Conservation (phyloP, 2,113 vertebrate species). For the Porphyrio hochstetteri region DNA sequence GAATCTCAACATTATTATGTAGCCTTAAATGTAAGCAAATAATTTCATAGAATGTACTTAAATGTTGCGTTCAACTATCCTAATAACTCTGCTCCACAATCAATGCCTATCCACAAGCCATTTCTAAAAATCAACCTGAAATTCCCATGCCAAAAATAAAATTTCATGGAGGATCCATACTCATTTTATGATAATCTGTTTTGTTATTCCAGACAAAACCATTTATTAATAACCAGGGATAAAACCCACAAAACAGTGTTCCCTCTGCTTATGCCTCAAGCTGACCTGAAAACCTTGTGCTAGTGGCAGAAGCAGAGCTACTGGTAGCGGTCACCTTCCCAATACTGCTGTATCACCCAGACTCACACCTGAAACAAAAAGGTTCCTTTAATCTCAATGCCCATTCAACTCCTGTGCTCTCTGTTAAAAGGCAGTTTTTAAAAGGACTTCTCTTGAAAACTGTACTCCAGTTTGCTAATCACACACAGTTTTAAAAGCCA, state of each 20-base stretch:
- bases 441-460: neutral
- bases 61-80: neutral
- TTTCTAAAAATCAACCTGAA: neutral
- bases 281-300: neutral
- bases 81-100: neutral
- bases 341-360: neutral
- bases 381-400: neutral
- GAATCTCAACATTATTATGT: neutral
- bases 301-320: neutral
- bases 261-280: neutral
- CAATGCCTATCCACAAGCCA: neutral
- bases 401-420: neutral
- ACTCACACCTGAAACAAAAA: neutral
- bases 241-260: neutral
- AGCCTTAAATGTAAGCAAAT: too few relatives aligned
- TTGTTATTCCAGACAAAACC: neutral
- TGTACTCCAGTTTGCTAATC: neutral
- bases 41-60: too few relatives aligned
- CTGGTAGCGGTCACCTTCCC: neutral
- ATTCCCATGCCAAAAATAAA: neutral
- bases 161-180: neutral
- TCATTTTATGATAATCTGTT: neutral
- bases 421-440: neutral
- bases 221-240: neutral
- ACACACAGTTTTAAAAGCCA: neutral